Percentiles rank a stretch among this genome's conserved stretches.
Evolutionary conservation across 1,140 invertebrate species (phyloP).

Genomic region (Caenorhabditis inopinata): DNA sequence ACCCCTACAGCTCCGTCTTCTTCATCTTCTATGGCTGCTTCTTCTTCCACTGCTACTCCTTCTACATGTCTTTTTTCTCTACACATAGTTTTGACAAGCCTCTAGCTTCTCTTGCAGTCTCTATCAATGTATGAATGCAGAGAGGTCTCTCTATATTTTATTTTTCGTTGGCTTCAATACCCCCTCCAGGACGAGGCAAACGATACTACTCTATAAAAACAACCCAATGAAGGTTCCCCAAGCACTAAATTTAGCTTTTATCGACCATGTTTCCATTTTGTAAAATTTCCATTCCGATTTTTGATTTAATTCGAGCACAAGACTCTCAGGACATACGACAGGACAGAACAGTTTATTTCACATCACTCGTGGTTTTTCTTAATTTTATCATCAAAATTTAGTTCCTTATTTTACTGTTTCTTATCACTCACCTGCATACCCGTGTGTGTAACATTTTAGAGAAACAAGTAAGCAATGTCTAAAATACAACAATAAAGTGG

Average conservation of each 20-base stretch:
- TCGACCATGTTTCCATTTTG: neutral
- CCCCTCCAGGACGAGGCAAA: neutral
- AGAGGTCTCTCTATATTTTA: neutral
- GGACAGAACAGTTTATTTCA: too few species aligned
- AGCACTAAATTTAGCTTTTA: neutral
- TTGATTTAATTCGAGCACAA: too few species aligned
- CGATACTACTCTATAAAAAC: neutral
- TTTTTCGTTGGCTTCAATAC: neutral
- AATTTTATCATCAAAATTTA: neutral
- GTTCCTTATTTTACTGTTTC: slow-evolving; percentile 20
- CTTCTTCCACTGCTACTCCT: neutral
- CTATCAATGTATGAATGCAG: slow-evolving; percentile 12
- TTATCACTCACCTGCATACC: neutral
- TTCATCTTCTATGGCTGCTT: neutral
- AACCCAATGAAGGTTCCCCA: neutral
- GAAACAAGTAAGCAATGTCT: neutral
- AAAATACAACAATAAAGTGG: neutral
- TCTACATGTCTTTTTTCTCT: neutral
- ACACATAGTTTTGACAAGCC: too few species aligned
- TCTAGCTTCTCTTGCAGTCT: neutral
- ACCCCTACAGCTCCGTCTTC: neutral
- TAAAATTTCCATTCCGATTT: neutral
- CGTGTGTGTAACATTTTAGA: neutral
- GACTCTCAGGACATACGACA: too few species aligned
- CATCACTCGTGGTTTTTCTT: too few species aligned